Evolutionary conservation across 2,113 vertebrate species (phyloP), one percentile per base, ranked within the genome.

Genomic region (Takifugu flavidus): DNA sequence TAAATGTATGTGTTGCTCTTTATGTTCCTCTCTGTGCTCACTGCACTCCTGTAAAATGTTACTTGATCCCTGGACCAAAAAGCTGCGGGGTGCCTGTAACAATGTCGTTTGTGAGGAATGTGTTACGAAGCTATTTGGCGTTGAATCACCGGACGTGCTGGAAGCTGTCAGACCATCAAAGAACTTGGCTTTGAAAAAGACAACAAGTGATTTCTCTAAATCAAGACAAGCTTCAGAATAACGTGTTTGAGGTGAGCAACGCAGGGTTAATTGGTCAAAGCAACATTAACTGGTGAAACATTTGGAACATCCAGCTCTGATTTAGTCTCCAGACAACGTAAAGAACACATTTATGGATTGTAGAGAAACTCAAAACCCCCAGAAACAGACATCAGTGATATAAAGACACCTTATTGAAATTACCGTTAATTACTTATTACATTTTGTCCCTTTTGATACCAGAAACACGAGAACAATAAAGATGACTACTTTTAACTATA

Each of bases 1-100:
- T 78, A 82, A 87, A 87, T 86, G 82, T 84, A 78, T 83, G 80
- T 86, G 79, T 83, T 83, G 81, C 72, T 84, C 78, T 86, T 87
- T 88, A 83, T 77, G 75, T 84, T 76, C 72, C 59, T 78, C 74
- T 76, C 79, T 80, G 66, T 77, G 78, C 79, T 73, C 57, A 59
- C 75, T 85, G 31, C 55, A 77, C 59, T 78, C 58, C 74, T 74
- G 72, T 75, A 80, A 85, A 84, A 86, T 70, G 72, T 78, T 46
- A 46, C 75, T 74, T 77, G 73, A 80, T 77, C 69, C 56, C 53
- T 70, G 70, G 70, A 83, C 70, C 77, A 58, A 67, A 79, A 79
- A 75, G 57, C 79, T 44, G 27, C 70, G 74, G 75, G 68, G 70
- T 71, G 69, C 78, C 70, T 27, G 53, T 74, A 86, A 81, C 74